Percentiles rank a stretch among this genome's conserved stretches.
Conservation (phyloP, 23 tunicate genomes). For the Phallusia fumigata region DNA sequence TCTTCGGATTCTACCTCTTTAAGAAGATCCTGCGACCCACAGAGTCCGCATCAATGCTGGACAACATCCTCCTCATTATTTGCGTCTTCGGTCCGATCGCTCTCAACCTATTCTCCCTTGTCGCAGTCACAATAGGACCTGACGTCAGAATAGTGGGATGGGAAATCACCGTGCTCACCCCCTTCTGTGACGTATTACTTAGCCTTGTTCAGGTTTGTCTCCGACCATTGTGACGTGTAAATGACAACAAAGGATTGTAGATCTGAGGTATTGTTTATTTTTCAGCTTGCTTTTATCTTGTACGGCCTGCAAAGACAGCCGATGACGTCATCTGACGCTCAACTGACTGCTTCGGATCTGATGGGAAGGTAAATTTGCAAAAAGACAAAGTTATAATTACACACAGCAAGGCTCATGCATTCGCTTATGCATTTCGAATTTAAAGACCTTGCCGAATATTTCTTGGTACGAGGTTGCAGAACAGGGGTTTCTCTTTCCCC, state of each 20-base stretch:
- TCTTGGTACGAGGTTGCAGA: too few species aligned
- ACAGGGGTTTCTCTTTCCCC: too few species aligned
- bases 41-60: conserved; percentile 40
- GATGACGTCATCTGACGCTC: conserved; percentile 29
- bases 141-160: conserved; percentile 23
- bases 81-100: conserved; percentile 47
- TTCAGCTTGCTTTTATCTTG: conserved; percentile 40
- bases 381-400: too few species aligned
- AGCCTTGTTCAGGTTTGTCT: conserved; percentile 51
- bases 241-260: too few species aligned
- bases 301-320: conserved; percentile 66
- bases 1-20: conserved; percentile 42
- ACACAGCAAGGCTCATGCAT: too few species aligned
- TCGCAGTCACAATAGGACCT: conserved; percentile 48
- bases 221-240: too few species aligned
- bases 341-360: conserved; percentile 26
- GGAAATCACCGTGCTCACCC: conserved; percentile 32
- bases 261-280: background rate
- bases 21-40: conserved; percentile 30
- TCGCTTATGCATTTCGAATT: too few species aligned
- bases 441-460: too few species aligned
- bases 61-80: conserved; percentile 39
- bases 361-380: background rate
- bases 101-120: conserved; percentile 32
- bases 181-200: conserved; percentile 46